Conservation (phyloP, 64 coral and sea anemone genomes). For the Anthopleura sola region DNA sequence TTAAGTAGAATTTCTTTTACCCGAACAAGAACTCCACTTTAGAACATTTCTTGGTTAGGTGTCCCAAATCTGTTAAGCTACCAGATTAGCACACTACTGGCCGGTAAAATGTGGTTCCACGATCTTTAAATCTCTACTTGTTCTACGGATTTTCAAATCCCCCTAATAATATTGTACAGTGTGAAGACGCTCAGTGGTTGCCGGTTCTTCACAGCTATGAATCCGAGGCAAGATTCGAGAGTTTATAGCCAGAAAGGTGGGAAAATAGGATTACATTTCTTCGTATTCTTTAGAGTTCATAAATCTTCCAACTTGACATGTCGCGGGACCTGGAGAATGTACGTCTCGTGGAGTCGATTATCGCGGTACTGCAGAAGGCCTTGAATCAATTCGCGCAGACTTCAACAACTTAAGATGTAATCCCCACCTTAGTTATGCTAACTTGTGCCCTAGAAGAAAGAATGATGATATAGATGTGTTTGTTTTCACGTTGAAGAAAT, state of each 20-base stretch:
- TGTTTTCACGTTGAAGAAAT: not conserved
- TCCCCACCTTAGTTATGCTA: not conserved
- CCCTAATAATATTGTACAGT: not conserved
- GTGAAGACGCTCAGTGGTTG: not conserved
- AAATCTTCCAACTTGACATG: slow-evolving; percentile 19
- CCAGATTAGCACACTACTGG: not conserved
- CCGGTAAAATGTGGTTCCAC: not conserved
- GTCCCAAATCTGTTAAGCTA: not conserved
- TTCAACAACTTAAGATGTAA: slow-evolving; percentile 3
- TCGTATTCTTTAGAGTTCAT: not conserved
- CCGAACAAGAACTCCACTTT: not conserved
- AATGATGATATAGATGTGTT: not conserved
- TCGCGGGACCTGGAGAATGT: not conserved
- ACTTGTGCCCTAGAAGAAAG: not conserved
- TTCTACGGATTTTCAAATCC: slow-evolving; percentile 11
- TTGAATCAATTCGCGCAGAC: slow-evolving; percentile 1
- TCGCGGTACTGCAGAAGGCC: not conserved
- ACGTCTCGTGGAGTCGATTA: not conserved
- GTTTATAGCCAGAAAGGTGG: slow-evolving; percentile 4
- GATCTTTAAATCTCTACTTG: slow-evolving; percentile 4
- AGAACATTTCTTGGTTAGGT: not conserved
- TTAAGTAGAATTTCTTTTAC: not conserved
- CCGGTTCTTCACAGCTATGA: slow-evolving; percentile 21
- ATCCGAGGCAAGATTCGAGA: not conserved
- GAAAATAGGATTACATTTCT: slow-evolving; percentile 7